phyloP scores from a whole-genome alignment of 2,113 vertebrate genomes.

The Rhinopomastus cyanomelas region DNA sequence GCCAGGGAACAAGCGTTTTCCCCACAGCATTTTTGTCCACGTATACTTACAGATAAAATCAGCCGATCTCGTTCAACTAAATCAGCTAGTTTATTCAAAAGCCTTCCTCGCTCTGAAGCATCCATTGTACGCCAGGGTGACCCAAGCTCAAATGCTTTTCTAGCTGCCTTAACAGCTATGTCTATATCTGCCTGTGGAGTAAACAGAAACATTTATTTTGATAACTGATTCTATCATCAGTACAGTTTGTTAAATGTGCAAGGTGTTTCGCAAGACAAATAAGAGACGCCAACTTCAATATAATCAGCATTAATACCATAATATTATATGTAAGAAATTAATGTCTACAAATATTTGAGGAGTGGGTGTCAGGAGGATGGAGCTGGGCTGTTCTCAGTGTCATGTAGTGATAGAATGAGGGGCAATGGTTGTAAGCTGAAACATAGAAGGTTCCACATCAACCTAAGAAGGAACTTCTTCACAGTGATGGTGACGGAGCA shows the following conservation, averaged over 20 bases:
- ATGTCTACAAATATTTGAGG: no score
- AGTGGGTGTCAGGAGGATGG: no score
- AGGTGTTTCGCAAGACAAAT: background rate
- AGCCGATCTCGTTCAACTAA: conserved; percentile 84
- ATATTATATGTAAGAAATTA: background rate
- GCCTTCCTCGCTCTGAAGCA: conserved; percentile 83
- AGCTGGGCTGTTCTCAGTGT: no score
- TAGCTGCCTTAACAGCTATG: conserved; percentile 85
- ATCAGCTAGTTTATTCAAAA: conserved; percentile 83
- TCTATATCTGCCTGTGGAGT: conserved; percentile 80
- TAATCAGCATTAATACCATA: background rate
- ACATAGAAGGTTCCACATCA: no score
- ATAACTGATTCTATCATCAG: background rate
- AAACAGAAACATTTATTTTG: background rate
- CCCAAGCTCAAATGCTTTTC: conserved; percentile 84
- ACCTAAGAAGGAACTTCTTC: no score
- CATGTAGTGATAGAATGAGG: no score
- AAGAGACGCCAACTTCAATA: fast-evolving
- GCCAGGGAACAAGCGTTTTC: background rate
- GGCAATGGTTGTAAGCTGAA: no score
- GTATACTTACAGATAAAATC: conserved; percentile 80
- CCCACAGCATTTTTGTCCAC: background rate
- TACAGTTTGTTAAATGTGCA: background rate
- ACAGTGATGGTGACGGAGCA: no score
- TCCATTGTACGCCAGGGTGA: conserved; percentile 88